These are phyloP conservation scores for Eupithecia pulchellata DNA, from an alignment of 2,888 invertebrate species.

Conservation along the genomic window DNA sequence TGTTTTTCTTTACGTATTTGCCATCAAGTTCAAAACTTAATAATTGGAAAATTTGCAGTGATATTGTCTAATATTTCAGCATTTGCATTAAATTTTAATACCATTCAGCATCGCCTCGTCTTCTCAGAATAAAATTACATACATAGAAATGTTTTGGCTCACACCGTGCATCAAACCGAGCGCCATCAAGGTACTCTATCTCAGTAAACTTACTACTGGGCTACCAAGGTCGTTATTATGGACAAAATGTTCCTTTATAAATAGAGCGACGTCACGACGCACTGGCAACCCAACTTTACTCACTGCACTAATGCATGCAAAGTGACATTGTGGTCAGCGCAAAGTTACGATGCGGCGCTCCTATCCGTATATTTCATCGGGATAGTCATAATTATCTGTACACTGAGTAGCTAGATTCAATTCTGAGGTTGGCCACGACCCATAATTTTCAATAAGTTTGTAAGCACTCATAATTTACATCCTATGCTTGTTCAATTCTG, in stretches of 20 bases:
- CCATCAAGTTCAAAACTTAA: no score
- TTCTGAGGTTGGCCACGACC: background rate
- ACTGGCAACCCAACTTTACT: slow-evolving; percentile 28
- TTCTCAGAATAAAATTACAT: background rate
- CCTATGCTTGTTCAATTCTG: background rate
- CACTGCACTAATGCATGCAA: slow-evolving; percentile 33
- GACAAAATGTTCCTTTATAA: slow-evolving; percentile 12
- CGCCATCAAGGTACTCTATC: background rate
- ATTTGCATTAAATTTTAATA: background rate
- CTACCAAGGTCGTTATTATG: background rate
- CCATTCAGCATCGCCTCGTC: no score
- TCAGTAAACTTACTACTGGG: background rate
- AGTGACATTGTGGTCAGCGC: slow-evolving; percentile 28
- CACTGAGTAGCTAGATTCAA: background rate
- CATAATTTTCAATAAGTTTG: background rate
- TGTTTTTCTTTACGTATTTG: no score
- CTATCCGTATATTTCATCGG: slow-evolving; percentile 10
- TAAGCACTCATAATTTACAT: background rate
- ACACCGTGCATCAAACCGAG: background rate
- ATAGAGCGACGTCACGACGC: slow-evolving; percentile 19
- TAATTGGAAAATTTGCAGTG: background rate
- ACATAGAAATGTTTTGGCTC: background rate
- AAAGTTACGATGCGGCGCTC: slow-evolving; percentile 22
- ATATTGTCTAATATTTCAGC: background rate
- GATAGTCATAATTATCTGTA: slow-evolving; percentile 11